Base-by-base conservation (phyloP, 2,113 vertebrate genomes). In the Nycticryphes semicollaris region DNA sequence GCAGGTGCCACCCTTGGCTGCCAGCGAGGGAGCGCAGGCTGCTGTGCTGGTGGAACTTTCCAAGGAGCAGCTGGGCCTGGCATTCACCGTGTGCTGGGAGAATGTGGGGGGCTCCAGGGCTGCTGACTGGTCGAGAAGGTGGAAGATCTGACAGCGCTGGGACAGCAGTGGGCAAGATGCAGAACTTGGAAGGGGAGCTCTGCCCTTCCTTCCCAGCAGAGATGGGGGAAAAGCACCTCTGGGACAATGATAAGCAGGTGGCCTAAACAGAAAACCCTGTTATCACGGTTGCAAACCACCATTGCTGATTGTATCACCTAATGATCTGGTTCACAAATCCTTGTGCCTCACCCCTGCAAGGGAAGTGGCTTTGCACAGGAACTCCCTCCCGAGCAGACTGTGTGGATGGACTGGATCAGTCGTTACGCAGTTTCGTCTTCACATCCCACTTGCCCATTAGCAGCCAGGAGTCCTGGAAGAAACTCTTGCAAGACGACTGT, bases 1-100 rank as follows among this genome's bases (percentile, higher is more conserved):
- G 88, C 81, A 96, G 93, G 74, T 94, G 93, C 74, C 47, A 56
- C 28, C 19, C 28, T 81, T 84, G 66, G 57, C 66, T 72, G 53
- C 33, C 23, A 20, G 70, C 1, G 1, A 88, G 64, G 80, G 73
- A 87, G 14, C 0, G 0, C 62, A 28, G 51, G 56, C 68, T 84
- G 63, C 3, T 3, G 37, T 0, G 1, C 21, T 0, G 0, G 39
- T 87, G 63, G 70, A 82, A 79, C 92, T 88, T 96, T 89, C 89
- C 18, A 2, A 92, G 56, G 64, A 67, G 66, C 84, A 82, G 79
- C 84, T 81, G 79, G 59, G 41, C 17, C 59, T 16, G 1, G 16
- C 25, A 47, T 45, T 75, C 72, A 33, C 51, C 0, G 1, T 1
- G 1, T 39, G 20, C 22, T 1, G 7, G 23, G 19, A 72, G 73